A percentile compares a stretch with the other conserved stretches of the same genome.
phyloP scores from a whole-genome alignment of 1,140 invertebrate genomes.

The Leptinotarsa undecemlineata region DNA sequence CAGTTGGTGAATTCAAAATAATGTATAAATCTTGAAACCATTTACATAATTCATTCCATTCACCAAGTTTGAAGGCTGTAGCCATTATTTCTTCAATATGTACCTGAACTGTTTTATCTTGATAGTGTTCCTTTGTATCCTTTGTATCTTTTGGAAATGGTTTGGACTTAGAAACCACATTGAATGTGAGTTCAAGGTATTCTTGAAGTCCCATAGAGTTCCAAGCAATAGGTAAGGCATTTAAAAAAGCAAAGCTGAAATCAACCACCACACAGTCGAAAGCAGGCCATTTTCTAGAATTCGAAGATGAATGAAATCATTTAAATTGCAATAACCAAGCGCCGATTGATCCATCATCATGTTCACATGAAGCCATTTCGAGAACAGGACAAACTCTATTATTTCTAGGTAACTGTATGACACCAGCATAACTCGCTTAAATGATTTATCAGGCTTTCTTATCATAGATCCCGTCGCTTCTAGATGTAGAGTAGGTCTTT shows the following conservation, averaged over 20 bases:
- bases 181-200: background rate
- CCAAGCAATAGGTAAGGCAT: background rate
- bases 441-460: background rate
- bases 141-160: background rate
- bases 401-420: conserved; percentile 2
- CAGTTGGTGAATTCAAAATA: background rate
- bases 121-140: background rate
- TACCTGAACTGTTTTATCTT: background rate
- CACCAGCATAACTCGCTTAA: conserved; percentile 1
- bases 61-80: background rate
- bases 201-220: conserved; percentile 1
- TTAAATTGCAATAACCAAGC: conserved; percentile 7
- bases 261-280: background rate
- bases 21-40: background rate
- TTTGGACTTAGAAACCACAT: background rate
- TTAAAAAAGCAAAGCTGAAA: conserved; percentile 10
- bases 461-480: conserved; percentile 12
- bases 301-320: background rate
- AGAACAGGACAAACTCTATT: background rate
- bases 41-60: background rate
- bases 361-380: background rate
- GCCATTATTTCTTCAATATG: background rate
- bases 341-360: conserved; percentile 7
- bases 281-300: background rate
- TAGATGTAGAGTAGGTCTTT: background rate